phyloP scores from a whole-genome alignment of 2,888 invertebrate genomes.

The Chironomus riparius region DNA sequence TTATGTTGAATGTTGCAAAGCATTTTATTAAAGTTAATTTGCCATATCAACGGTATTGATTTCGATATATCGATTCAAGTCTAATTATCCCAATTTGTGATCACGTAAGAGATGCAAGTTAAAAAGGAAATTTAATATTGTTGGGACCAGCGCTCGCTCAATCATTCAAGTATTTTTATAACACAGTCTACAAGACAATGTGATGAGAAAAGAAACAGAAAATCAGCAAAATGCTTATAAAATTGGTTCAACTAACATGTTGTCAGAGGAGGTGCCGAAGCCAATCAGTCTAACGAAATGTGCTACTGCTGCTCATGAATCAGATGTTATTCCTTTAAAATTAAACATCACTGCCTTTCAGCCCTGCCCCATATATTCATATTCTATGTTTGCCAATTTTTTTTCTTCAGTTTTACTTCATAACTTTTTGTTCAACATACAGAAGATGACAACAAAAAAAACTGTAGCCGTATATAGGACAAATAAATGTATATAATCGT shows the following conservation, averaged over 20 bases:
- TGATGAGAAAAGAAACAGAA: no score
- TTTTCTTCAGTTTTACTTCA: neutral
- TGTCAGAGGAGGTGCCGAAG: conserved; percentile 22
- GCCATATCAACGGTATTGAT: conserved; percentile 16
- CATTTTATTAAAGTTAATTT: conserved; percentile 20
- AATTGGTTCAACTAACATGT: conserved; percentile 3
- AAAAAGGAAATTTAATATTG: neutral
- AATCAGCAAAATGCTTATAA: no score
- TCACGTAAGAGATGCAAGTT: neutral
- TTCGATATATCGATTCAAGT: neutral
- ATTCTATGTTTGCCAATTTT: neutral
- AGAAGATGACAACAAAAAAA: neutral
- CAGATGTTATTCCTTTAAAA: neutral
- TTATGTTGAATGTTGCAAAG: neutral
- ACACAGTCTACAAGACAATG: no score
- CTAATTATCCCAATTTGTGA: neutral
- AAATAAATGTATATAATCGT: neutral
- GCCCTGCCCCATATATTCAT: neutral
- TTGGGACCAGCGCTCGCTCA: neutral
- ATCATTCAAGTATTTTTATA: no score
- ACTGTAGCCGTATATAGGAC: neutral
- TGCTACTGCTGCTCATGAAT: neutral
- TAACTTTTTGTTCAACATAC: neutral
- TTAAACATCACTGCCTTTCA: neutral
- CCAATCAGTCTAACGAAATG: conserved; percentile 3